Base-by-base conservation (phyloP, 2,888 invertebrate genomes). In the Lobophora halterata region DNA sequence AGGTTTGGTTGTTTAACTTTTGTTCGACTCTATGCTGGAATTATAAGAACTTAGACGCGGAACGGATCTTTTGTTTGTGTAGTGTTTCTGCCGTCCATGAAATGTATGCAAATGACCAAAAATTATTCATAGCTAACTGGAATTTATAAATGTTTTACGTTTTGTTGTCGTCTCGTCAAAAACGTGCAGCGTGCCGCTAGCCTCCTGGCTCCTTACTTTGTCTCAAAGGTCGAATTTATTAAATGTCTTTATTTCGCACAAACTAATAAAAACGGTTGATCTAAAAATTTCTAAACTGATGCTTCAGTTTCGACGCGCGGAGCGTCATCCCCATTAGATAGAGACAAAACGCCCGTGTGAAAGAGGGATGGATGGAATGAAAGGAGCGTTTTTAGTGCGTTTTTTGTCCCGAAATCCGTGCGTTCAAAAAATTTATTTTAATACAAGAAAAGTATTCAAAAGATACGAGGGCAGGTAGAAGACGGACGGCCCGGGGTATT, bases 391-490 rank as follows among this genome's bases (percentile, higher is more conserved):
- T 85, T 85, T 86, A 79, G 61, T 75, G 67, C 71, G 70, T 85
- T 86, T 86, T 87, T 87, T 87, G 86, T 61, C 62, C 73, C 72
- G 66, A 70, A 81, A 81, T 78, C 79, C 77, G 71, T 78, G 79
- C 72, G 76, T 79, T 82, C 77, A 74, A 65, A 78, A 79, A 71
- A 81, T 82, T 85, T 86, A 83, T 86, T 87, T 85, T 80, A 86
- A 82, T 83, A 80, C 79, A 81, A 83, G 79, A 79, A 75, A 77
- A 79, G 79, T 78, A 85, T 83, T 83, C 79, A 77, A 81, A 81
- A 80, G 83, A 82, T 79, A 79, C 77, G 77, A 71, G 73, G 62
- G 79, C 87, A 87, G 87, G 87, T 87, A 87, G 86, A 78, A 65
- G 71, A 55, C 58, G 25, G 33, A 43, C 61, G 62, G 54, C 59